Conservation (phyloP, 1,140 invertebrate species). For the Ylistrum balloti region DNA sequence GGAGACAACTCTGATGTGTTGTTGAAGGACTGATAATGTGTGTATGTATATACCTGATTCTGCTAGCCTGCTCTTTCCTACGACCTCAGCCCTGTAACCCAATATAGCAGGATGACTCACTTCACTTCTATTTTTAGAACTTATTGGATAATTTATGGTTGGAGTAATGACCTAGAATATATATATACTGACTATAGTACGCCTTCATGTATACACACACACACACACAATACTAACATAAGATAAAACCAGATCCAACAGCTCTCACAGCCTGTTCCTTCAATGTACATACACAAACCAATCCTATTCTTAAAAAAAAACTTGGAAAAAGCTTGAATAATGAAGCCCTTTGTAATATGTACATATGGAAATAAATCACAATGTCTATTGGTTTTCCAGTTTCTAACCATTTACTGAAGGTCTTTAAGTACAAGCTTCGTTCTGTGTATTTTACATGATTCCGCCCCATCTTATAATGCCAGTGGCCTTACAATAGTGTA, state of each 20-base stretch:
- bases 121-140: constrained; percentile 62
- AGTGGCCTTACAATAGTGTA: not conserved
- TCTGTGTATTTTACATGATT: no score
- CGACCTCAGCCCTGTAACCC: constrained; percentile 46
- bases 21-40: not conserved
- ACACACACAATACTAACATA: not conserved
- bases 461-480: no score
- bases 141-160: constrained; percentile 60
- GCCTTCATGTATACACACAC: not conserved
- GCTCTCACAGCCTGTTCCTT: not conserved
- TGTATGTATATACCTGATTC: not conserved
- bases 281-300: not conserved
- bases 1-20: not conserved
- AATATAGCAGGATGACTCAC: constrained; percentile 62
- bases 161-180: constrained; percentile 43
- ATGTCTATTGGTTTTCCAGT: not conserved
- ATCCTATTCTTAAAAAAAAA: constrained; percentile 33
- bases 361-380: not conserved
- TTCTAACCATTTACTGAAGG: not conserved
- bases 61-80: not conserved
- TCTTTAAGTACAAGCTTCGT: not conserved
- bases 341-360: not conserved
- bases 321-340: not conserved
- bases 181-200: constrained; percentile 5
- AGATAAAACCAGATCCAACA: not conserved